Percentiles rank a stretch among this genome's conserved stretches.
Evolutionary conservation across 2,113 vertebrate species (phyloP).

Genomic region (Asarcornis scutulata): DNA sequence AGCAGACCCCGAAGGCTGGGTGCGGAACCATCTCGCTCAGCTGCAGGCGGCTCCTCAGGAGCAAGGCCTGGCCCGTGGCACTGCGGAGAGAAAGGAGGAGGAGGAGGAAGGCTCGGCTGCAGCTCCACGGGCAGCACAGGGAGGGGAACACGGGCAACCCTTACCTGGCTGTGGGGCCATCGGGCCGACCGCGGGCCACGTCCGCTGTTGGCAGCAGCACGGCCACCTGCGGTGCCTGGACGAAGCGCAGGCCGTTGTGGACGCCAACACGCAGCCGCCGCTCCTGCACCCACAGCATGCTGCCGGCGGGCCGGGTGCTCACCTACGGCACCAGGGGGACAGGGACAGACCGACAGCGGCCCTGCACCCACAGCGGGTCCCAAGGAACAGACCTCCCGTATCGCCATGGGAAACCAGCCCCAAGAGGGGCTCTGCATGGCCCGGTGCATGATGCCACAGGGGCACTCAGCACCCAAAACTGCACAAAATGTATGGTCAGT

Average conservation of each 20-base stretch:
- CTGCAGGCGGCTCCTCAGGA: conserved; percentile 87
- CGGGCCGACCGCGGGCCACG: neutral
- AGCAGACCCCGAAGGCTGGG: conserved; percentile 79
- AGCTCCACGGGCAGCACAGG: neutral
- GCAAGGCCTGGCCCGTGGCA: conserved; percentile 72
- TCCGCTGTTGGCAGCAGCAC: conserved; percentile 80
- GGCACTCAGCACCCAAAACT: neutral
- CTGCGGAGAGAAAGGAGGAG: neutral
- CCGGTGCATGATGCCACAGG: no score
- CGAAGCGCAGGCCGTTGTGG: conserved; percentile 90
- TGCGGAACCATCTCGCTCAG: conserved; percentile 85
- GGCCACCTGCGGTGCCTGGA: conserved; percentile 87
- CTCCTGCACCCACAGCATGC: conserved; percentile 81
- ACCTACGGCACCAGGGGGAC: conserved; percentile 60
- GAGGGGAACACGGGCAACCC: no score
- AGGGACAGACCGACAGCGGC: no score
- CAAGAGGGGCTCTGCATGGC: no score
- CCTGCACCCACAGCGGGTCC: neutral
- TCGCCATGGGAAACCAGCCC: no score
- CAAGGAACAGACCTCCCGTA: neutral
- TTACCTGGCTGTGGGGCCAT: conserved; percentile 74
- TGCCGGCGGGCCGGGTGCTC: conserved; percentile 7
- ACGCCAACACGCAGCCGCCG: conserved; percentile 88
- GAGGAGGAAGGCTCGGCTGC: neutral
- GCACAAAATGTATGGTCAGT: neutral